Base-by-base conservation (phyloP, 1,140 invertebrate species). In the Zaprionus ghesquierei region DNA sequence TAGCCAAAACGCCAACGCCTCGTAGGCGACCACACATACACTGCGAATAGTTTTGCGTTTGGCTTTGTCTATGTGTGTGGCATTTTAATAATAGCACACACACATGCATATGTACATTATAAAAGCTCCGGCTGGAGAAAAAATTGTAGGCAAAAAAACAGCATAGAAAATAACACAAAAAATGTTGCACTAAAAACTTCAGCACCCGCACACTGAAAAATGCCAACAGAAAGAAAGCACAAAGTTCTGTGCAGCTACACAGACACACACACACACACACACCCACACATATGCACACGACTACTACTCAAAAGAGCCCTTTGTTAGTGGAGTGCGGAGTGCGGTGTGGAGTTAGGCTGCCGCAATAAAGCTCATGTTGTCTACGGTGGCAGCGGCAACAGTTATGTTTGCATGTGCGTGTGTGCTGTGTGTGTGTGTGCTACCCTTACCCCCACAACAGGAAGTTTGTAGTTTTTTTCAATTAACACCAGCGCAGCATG, bases 141-240 rank as follows among this genome's bases (percentile, higher is more conserved):
- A 69, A 35, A 53, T 6, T 41, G 33, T 27, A 66, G 41, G n/a
- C n/a, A 38, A 59, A 18, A 41, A 44, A 49, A 23, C 8, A 6
- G 41, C 13, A 46, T 13, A 29, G 29, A 54, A 65, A 50, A 64
- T 46, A 61, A 69, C 49, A 53, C 35, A 66, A 84, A 81, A 84
- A 87, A 87, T 89, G 71, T 77, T 89, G 84, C 82, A 87, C 84
- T 87, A 79, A 82, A 87, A 87, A 87, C 82, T 89, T 87, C 79
- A 89, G 79, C 82, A 59, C 82, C 84, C 46, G 60, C 79, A 82
- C 59, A 81, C 46, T 46, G 41, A 20, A 22, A 46, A 22, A 46
- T 22, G 12, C 41, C 20, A 46, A 22, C 41, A 46, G 10, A 54
- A 60, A 75, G 33, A 62, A 75, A 75, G 66, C 84, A 82, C 80